Conservation (phyloP, 64 coral and sea anemone species). For the Astreopora myriophthalma region DNA sequence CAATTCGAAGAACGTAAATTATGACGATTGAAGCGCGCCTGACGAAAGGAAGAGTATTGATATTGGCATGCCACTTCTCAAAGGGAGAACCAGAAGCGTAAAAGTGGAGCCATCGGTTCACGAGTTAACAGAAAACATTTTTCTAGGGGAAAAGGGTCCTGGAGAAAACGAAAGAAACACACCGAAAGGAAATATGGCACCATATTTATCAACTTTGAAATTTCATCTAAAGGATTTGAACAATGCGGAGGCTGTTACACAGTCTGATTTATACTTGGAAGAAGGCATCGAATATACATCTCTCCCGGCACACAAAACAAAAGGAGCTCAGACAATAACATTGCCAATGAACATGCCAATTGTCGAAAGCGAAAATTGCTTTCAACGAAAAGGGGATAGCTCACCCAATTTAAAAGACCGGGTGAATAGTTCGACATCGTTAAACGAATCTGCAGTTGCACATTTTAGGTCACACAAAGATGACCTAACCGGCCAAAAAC, state of each 20-base stretch:
- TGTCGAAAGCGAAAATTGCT: conserved; percentile 28
- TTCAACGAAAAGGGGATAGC: background rate
- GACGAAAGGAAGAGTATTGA: background rate
- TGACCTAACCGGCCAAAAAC: background rate
- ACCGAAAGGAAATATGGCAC: conserved; percentile 7
- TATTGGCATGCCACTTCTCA: conserved; percentile 27
- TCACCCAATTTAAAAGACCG: conserved; percentile 18
- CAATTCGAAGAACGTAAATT: conserved; percentile 23
- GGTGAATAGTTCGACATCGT: background rate
- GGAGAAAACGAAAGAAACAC: background rate
- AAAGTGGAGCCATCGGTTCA: background rate
- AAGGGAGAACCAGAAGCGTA: conserved; percentile 14
- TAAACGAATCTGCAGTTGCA: background rate
- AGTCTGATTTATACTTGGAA: conserved; percentile 7
- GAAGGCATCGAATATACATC: conserved; percentile 55
- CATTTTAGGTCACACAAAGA: background rate
- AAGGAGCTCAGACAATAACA: conserved; percentile 39
- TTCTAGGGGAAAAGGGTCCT: background rate
- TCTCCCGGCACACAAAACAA: conserved; percentile 33
- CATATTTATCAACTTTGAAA: conserved; percentile 51
- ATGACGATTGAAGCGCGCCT: background rate
- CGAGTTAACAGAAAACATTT: background rate
- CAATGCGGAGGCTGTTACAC: background rate
- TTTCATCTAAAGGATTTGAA: conserved; percentile 23
- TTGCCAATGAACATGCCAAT: conserved; percentile 67